A percentile compares a stretch with the other conserved stretches of the same genome.
phyloP scores from a whole-genome alignment of 92 coral and sea anemone species.

The Pocillopora grandis region DNA sequence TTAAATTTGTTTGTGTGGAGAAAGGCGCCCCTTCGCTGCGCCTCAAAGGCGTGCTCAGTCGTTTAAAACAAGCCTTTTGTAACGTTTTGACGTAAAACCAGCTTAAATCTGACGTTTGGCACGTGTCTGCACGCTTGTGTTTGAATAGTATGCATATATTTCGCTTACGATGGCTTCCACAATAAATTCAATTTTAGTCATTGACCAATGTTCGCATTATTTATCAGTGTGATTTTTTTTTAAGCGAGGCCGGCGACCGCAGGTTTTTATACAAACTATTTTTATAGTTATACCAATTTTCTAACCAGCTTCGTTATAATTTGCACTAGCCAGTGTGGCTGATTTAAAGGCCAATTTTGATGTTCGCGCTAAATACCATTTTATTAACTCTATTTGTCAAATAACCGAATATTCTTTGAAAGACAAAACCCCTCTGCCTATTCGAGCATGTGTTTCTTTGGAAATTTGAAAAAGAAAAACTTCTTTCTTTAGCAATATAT shows the following conservation, averaged over 20 bases:
- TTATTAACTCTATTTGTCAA: conserved; percentile 9
- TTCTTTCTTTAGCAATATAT: conserved; percentile 8
- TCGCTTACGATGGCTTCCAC: conserved; percentile 17
- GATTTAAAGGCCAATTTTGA: conserved; percentile 31
- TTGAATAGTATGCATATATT: conserved; percentile 15
- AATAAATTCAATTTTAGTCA: neutral
- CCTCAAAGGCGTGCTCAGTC: conserved; percentile 21
- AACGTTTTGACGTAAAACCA: conserved; percentile 41
- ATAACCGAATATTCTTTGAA: neutral
- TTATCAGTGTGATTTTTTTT: neutral
- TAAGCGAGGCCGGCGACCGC: conserved; percentile 9
- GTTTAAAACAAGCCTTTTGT: conserved; percentile 42
- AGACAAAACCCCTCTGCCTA: conserved; percentile 4
- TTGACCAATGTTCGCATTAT: neutral
- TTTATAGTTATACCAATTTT: neutral
- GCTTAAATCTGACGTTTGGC: conserved; percentile 51
- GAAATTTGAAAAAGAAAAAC: conserved; percentile 17
- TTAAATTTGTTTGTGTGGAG: conserved; percentile 25
- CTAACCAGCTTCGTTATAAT: neutral
- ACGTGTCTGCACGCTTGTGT: conserved; percentile 67
- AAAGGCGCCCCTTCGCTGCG: conserved; percentile 26
- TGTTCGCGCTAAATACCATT: conserved; percentile 31
- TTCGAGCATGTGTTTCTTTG: conserved; percentile 39
- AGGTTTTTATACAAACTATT: conserved; percentile 15
- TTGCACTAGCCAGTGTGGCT: conserved; percentile 10